Evolutionary conservation across 2,797 vertebrate genomes (phyloP).

Genomic region (Mormyrus proboscirostris): DNA sequence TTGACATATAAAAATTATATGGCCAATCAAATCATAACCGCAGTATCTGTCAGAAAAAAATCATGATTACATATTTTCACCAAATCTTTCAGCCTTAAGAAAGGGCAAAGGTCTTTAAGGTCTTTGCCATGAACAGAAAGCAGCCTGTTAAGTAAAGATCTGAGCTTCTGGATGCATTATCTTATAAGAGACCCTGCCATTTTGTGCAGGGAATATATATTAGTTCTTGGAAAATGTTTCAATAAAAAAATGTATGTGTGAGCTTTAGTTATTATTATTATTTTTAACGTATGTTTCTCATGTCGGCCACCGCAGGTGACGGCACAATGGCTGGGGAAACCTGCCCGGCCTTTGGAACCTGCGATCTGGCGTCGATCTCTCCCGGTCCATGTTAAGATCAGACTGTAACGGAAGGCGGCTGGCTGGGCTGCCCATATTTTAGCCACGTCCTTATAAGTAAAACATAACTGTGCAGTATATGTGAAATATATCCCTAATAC

Average conservation of each 20-base stretch:
- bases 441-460: neutral
- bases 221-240: neutral
- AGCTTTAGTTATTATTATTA: neutral
- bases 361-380: neutral
- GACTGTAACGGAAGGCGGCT: neutral
- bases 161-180: neutral
- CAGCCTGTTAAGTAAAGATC: neutral
- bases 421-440: neutral
- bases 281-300: neutral
- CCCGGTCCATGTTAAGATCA: neutral
- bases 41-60: neutral
- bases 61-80: neutral
- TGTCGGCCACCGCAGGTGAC: neutral
- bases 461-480: conserved; percentile 4
- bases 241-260: neutral
- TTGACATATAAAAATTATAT: neutral
- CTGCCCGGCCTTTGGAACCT: neutral
- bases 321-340: neutral
- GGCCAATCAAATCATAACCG: neutral
- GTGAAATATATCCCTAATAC: conserved; percentile 15
- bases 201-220: neutral
- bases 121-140: neutral
- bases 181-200: neutral
- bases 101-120: neutral
- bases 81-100: too few species aligned